Evolutionary conservation across 2,797 vertebrate genomes (phyloP).

Genomic region (Lemur catta): DNA sequence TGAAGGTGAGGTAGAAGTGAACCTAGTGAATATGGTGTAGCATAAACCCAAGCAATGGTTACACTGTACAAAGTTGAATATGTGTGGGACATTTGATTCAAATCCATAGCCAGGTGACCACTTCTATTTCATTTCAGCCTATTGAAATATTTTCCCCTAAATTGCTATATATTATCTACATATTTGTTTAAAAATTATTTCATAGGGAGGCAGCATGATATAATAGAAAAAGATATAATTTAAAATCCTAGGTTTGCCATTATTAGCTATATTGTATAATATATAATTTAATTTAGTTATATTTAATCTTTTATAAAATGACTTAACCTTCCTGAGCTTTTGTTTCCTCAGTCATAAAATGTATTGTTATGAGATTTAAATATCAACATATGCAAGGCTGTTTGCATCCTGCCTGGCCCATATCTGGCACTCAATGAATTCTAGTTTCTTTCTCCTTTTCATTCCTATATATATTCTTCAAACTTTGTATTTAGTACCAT

Average conservation of each 20-base stretch:
- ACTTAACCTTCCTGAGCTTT: neutral
- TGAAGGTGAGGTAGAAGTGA: neutral
- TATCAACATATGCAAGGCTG: neutral
- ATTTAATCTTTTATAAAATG: neutral
- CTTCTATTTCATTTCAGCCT: neutral
- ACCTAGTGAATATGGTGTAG: neutral
- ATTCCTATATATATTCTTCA: neutral
- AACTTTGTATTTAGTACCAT: neutral
- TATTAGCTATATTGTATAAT: neutral
- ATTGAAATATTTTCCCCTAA: neutral
- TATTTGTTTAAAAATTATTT: constrained; percentile 10
- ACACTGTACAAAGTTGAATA: neutral
- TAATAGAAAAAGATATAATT: neutral
- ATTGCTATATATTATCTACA: neutral
- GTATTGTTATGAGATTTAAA: constrained; percentile 5
- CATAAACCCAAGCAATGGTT: neutral
- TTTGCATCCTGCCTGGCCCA: neutral
- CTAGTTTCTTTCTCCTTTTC: neutral
- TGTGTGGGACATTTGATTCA: neutral
- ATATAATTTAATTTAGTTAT: neutral
- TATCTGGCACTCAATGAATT: neutral
- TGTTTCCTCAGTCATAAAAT: neutral
- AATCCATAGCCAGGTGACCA: neutral
- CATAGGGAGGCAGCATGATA: neutral
- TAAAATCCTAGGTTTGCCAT: neutral